Percentiles rank a stretch among this genome's conserved stretches.
Conservation (phyloP, 2,888 invertebrate genomes). For the Hypselothyrea guttata region DNA sequence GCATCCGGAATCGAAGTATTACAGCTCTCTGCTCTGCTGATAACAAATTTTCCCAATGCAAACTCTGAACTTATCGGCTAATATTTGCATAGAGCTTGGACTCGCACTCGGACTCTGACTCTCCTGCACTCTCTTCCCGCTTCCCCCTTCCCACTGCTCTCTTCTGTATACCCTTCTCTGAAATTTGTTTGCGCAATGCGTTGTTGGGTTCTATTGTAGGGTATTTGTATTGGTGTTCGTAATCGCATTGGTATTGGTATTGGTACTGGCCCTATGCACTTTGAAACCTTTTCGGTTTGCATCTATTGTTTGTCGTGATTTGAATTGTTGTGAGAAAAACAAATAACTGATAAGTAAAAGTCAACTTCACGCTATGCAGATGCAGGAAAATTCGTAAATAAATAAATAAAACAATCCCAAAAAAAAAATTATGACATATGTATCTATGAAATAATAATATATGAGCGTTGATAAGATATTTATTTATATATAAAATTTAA, state of each 20-base stretch:
- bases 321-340: slow-evolving; percentile 69
- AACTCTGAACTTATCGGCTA: slow-evolving; percentile 37
- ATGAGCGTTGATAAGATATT: too few relatives aligned
- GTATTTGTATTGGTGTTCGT: slow-evolving; percentile 31
- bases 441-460: too few relatives aligned
- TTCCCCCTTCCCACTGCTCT: too few relatives aligned
- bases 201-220: too few relatives aligned
- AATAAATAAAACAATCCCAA: neutral
- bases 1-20: slow-evolving; percentile 14
- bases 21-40: slow-evolving; percentile 7
- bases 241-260: too few relatives aligned
- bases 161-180: too few relatives aligned
- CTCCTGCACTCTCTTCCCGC: too few relatives aligned
- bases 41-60: slow-evolving; percentile 22
- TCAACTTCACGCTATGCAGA: neutral
- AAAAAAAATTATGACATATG: too few relatives aligned
- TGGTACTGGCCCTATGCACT: slow-evolving; percentile 44
- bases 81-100: slow-evolving; percentile 63
- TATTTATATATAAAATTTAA: too few relatives aligned
- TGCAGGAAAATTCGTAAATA: neutral
- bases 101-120: slow-evolving; percentile 20
- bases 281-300: slow-evolving; percentile 48
- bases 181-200: neutral
- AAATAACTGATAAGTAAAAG: slow-evolving; percentile 45
- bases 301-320: slow-evolving; percentile 58